phyloP scores from a whole-genome alignment of 2,113 vertebrate genomes.

The Tamias sibiricus region DNA sequence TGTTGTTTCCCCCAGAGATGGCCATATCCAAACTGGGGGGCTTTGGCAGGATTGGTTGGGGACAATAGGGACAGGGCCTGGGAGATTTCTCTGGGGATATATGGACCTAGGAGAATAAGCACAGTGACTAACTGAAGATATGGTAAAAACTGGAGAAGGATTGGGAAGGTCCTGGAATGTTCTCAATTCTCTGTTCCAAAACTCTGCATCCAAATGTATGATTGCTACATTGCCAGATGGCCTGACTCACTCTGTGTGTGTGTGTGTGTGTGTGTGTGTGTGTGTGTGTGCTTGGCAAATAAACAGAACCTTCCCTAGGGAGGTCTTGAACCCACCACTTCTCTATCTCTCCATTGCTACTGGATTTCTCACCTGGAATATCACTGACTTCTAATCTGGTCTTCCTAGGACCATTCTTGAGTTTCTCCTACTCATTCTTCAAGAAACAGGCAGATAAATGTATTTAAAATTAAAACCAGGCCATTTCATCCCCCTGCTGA shows the following conservation, averaged over 20 bases:
- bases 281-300: background rate
- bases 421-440: background rate
- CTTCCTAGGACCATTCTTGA: background rate
- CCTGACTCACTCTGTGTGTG: background rate
- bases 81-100: background rate
- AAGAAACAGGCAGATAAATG: background rate
- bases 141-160: background rate
- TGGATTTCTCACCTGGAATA: background rate
- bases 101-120: background rate
- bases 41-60: background rate
- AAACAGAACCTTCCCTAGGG: background rate
- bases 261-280: background rate
- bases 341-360: background rate
- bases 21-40: background rate
- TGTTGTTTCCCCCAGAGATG: conserved; percentile 33
- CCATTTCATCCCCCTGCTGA: background rate
- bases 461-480: background rate
- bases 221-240: conserved; percentile 10
- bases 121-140: background rate
- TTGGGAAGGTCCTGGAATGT: conserved; percentile 2
- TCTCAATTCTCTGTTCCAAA: conserved; percentile 12
- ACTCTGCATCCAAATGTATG: conserved; percentile 16
- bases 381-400: background rate
- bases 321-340: background rate
- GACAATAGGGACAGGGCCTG: background rate